Evolutionary conservation across 2,888 invertebrate species (phyloP).

Genomic region (Buathra laborator): DNA sequence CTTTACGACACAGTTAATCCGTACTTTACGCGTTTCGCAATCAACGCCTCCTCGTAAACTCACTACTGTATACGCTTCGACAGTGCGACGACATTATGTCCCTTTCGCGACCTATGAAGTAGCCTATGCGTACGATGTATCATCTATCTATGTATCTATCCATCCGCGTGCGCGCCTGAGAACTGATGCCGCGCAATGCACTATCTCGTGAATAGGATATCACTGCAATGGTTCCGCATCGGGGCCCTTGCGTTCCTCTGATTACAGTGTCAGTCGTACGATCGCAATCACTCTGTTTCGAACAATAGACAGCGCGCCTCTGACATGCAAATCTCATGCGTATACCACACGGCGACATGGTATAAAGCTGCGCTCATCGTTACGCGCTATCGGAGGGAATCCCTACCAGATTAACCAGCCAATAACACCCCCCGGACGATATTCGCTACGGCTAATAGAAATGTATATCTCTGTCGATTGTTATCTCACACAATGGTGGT

Average conservation of each 20-base stretch:
- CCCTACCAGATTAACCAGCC: conserved; percentile 12
- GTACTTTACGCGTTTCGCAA: conserved; percentile 73
- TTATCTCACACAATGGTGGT: background rate
- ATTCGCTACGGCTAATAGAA: conserved; percentile 1
- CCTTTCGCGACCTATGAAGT: conserved; percentile 45
- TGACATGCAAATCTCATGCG: conserved; percentile 54
- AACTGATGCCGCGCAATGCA: conserved; percentile 15
- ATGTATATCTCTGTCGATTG: background rate
- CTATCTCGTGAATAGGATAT: conserved; percentile 51
- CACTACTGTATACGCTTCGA: conserved; percentile 56
- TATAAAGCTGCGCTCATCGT: background rate
- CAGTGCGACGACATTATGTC: conserved; percentile 52
- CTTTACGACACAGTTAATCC: conserved; percentile 75
- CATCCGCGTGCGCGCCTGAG: background rate
- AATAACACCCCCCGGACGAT: conserved; percentile 1
- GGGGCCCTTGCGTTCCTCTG: conserved; percentile 52
- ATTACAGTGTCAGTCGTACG: conserved; percentile 62
- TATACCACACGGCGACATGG: background rate
- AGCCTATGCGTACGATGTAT: background rate
- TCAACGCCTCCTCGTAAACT: conserved; percentile 72
- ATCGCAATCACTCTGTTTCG: conserved; percentile 57
- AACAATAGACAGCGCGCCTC: conserved; percentile 58
- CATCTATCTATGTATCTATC: conserved; percentile 8
- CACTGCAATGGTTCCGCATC: conserved; percentile 43
- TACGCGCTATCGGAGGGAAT: conserved; percentile 5